Evolutionary conservation across 2,113 vertebrate species (phyloP).

Genomic region (Caranx melampygus): DNA sequence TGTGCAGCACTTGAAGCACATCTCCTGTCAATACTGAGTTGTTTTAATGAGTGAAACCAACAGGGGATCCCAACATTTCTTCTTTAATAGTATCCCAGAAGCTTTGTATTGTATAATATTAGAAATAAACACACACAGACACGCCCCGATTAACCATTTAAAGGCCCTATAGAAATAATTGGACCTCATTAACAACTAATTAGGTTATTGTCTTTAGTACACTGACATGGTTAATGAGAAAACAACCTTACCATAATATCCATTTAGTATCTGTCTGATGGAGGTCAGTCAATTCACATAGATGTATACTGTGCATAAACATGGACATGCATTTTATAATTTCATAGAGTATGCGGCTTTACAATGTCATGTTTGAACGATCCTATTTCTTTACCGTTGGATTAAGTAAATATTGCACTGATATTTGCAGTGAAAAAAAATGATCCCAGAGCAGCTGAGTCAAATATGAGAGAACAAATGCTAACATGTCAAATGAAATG

Average conservation of each 20-base stretch:
- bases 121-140: background rate
- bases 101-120: background rate
- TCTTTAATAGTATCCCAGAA: background rate
- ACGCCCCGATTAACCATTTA: background rate
- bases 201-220: no score
- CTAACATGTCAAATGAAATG: slow-evolving; percentile 26
- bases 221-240: no score
- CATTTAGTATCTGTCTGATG: no score
- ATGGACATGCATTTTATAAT: no score
- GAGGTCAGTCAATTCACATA: no score
- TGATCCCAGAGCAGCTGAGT: background rate
- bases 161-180: background rate
- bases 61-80: background rate
- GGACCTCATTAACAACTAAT: background rate
- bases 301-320: no score
- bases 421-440: background rate
- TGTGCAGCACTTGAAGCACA: background rate
- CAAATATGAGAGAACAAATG: slow-evolving; percentile 12
- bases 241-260: no score
- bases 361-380: background rate
- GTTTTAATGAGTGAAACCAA: slow-evolving; percentile 16
- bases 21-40: background rate
- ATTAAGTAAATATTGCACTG: background rate
- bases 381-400: background rate
- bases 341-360: background rate